phyloP scores from a whole-genome alignment of 2,797 vertebrate genomes.

The Catamblyrhynchus diadema region DNA sequence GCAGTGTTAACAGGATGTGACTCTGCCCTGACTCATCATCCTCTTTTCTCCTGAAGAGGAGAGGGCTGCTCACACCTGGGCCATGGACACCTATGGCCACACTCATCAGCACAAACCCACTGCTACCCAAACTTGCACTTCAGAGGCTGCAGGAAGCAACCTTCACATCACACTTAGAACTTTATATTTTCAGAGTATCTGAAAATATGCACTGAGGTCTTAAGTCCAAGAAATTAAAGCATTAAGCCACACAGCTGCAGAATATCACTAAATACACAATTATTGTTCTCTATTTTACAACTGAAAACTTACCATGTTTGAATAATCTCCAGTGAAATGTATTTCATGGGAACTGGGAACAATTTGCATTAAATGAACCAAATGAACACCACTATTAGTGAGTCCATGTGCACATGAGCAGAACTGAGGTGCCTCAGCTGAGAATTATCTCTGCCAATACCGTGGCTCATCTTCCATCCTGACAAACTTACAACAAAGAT shows the following conservation, averaged over 20 bases:
- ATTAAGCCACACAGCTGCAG: neutral
- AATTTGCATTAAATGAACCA: neutral
- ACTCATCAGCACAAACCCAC: neutral
- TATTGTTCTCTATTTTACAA: neutral
- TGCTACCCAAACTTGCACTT: neutral
- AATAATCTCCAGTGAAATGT: neutral
- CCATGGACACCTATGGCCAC: neutral
- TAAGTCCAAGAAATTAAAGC: neutral
- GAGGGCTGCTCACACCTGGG: neutral
- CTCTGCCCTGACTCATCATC: neutral
- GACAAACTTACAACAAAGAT: neutral
- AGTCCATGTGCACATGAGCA: neutral
- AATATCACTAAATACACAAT: neutral
- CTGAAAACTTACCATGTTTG: neutral
- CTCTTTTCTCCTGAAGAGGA: neutral
- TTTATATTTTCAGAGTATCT: neutral
- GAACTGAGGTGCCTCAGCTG: neutral
- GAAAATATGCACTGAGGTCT: neutral
- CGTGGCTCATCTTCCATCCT: neutral
- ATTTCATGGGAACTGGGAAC: neutral
- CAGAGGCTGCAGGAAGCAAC: neutral
- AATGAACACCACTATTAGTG: neutral
- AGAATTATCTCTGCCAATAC: neutral
- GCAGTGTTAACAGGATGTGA: neutral
- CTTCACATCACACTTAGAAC: neutral